These are phyloP conservation scores for Limnephilus lunatus DNA, from an alignment of 2,888 invertebrate genomes.

Conservation along the genomic window DNA sequence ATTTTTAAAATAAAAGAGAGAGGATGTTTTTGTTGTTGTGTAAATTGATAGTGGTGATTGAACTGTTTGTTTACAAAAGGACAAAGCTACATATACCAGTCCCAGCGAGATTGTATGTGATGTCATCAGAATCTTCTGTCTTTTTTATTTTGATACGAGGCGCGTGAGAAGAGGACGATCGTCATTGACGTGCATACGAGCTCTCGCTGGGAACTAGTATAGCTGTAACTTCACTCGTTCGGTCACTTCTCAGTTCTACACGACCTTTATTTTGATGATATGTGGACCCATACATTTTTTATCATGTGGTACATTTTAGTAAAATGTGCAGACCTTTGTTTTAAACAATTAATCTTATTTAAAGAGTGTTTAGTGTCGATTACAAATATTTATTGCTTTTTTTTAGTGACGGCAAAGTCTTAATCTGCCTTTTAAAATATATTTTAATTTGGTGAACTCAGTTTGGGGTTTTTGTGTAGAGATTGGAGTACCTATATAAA, in stretches of 20 bases:
- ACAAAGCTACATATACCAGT: not conserved
- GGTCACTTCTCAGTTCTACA: not conserved
- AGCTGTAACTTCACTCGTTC: not conserved
- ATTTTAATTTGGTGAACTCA: not conserved
- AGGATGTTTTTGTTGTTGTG: not conserved
- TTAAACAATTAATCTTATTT: conserved; percentile 36
- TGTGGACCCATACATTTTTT: not conserved
- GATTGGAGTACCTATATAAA: not conserved
- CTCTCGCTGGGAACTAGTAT: too few relatives aligned
- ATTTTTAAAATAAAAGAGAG: conserved; percentile 13
- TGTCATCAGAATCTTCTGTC: too few relatives aligned
- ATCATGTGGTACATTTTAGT: not conserved
- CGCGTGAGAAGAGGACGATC: too few relatives aligned
- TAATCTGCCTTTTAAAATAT: conserved; percentile 31
- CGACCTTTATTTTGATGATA: not conserved
- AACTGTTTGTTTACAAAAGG: not conserved
- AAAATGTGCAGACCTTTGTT: conserved; percentile 9
- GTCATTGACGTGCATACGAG: too few relatives aligned
- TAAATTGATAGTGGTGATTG: conserved; percentile 13
- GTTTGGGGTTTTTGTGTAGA: not conserved
- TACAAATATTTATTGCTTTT: conserved; percentile 43
- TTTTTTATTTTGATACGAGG: too few relatives aligned
- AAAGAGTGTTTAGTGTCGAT: conserved; percentile 36
- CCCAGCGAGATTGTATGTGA: too few relatives aligned
- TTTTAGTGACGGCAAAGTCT: conserved; percentile 37